Base-by-base conservation (phyloP, 2,113 vertebrate species). In the Phylloscopus trochiloides region DNA sequence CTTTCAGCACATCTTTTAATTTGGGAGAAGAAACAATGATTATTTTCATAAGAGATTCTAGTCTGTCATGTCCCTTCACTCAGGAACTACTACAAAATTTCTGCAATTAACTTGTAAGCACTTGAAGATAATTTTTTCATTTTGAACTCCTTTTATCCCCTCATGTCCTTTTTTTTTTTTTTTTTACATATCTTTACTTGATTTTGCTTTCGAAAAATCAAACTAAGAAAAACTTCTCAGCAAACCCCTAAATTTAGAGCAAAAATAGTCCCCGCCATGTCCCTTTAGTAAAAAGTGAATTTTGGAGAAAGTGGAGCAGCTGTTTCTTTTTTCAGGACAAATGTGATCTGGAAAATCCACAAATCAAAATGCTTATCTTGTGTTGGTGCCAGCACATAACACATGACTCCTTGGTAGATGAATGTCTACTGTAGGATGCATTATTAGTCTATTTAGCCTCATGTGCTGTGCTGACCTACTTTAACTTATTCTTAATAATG, bases 291-390 rank as follows among this genome's bases (percentile, higher is more conserved):
- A 87, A 94, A 95, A 26, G n/a, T 73, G 71, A 87, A 77, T 93
- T 80, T 74, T 84, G 38, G 19, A 75, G 94, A 63, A 94, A 71
- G 15, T 63, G n/a, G 89, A 94, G 62, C 48, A 67, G 32, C 86
- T 12, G 4, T 55, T 92, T 80, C 9, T 74, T 92, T 73, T 92
- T 70, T 48, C 88, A 40, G 70, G 42, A 92, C 50, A 86, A 96
- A 97, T 68, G 79, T 32, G 92, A 81, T 93, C 83, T 89, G 86
- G 67, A 85, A 95, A 97, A 92, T 94, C 88, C 94, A 95, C 96
- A 96, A 96, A 97, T 97, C 95, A 96, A 96, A 97, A 91, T 93
- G 79, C 95, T 96, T 97, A 97, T 97, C 96, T 95, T 95, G 77
- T 89, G 40, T 61, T 94, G 71, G 76, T 96, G 96, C 90, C 95